phyloP scores from a whole-genome alignment of 2,113 vertebrate species.

The Bujurquina vittata region DNA sequence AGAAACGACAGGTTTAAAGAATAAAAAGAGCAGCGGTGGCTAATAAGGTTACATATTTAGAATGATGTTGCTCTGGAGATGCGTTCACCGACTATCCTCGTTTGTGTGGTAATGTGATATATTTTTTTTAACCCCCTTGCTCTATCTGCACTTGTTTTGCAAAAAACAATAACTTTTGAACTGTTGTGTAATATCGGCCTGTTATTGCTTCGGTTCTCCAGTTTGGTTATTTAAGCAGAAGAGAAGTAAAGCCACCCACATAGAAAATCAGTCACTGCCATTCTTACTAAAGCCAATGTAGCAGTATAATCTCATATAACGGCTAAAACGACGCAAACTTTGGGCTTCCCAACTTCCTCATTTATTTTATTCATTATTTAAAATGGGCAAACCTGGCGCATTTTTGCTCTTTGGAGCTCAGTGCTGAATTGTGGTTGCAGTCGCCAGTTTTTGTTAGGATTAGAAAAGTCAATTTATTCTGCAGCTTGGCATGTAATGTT shows the following conservation, averaged over 20 bases:
- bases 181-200: background rate
- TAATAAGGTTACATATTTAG: slow-evolving; percentile 7
- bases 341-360: background rate
- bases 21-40: background rate
- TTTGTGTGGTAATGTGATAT: slow-evolving; percentile 3
- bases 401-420: background rate
- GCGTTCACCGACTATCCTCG: background rate
- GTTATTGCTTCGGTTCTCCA: background rate
- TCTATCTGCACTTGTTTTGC: background rate
- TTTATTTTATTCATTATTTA: background rate
- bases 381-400: background rate
- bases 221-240: background rate
- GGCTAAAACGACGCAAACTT: slow-evolving; percentile 5
- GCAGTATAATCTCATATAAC: background rate
- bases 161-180: background rate
- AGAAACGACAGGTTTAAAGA: slow-evolving; percentile 11
- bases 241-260: background rate
- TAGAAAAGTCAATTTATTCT: slow-evolving; percentile 16
- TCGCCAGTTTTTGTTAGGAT: slow-evolving; percentile 1
- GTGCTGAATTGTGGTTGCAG: background rate
- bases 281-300: background rate
- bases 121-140: background rate
- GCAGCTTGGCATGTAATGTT: background rate
- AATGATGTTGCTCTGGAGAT: background rate
- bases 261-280: background rate